These are phyloP conservation scores for Eupithecia exiguata DNA, from an alignment of 2,888 invertebrate genomes.

Conservation along the genomic window DNA sequence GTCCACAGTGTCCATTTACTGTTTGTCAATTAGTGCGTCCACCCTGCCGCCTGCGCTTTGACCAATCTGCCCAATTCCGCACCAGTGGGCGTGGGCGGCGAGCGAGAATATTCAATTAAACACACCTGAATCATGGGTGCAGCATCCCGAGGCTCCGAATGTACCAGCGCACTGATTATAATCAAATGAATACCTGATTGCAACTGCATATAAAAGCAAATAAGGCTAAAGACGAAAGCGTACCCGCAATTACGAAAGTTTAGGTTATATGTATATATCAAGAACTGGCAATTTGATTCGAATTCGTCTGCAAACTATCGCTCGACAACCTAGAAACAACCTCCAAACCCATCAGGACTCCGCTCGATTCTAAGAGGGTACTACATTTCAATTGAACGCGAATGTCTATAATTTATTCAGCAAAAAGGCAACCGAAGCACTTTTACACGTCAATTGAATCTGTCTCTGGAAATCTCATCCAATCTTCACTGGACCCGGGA, in stretches of 20 bases:
- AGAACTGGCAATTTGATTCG: conserved; percentile 3
- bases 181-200: neutral
- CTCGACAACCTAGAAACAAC: conserved; percentile 7
- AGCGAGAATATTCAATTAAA: neutral
- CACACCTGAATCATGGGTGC: neutral
- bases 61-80: conserved; percentile 22
- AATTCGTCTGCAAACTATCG: conserved; percentile 5
- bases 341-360: neutral
- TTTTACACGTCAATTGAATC: conserved; percentile 45
- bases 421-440: conserved; percentile 39
- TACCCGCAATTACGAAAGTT: neutral
- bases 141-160: neutral
- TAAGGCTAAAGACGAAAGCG: neutral
- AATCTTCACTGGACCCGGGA: conserved; percentile 36
- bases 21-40: conserved; percentile 28
- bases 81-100: conserved; percentile 8
- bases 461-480: conserved; percentile 40
- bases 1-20: conserved; percentile 23
- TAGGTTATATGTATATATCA: neutral
- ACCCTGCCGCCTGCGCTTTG: conserved; percentile 18
- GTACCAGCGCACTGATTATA: neutral
- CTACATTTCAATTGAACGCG: conserved; percentile 31
- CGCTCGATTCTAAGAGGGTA: neutral
- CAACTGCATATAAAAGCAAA: neutral
- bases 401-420: conserved; percentile 43